These are phyloP conservation scores for Pangasianodon hypophthalmus DNA, from an alignment of 2,113 vertebrate genomes.

Conservation along the genomic window DNA sequence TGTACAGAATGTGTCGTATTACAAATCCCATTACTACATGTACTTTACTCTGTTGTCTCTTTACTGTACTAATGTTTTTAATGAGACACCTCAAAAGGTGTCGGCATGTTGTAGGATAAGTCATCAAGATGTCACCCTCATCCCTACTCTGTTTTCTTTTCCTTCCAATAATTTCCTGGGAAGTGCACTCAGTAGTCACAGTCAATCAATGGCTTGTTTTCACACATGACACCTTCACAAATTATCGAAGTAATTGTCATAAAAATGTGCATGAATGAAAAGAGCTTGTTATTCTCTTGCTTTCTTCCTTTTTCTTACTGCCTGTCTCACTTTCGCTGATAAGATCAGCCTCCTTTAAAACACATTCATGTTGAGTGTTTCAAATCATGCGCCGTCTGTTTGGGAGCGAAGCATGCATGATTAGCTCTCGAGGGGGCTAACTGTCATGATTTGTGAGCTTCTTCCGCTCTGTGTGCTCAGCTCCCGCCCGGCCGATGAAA, in stretches of 20 bases:
- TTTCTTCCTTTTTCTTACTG: background rate
- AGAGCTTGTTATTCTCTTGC: background rate
- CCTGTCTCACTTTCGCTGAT: slow-evolving; percentile 4
- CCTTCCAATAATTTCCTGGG: background rate
- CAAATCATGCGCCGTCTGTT: too few species aligned
- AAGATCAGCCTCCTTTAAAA: slow-evolving; percentile 60
- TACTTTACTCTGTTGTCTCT: background rate
- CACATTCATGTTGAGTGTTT: slow-evolving; percentile 57
- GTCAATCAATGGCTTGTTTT: background rate
- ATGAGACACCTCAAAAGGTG: background rate
- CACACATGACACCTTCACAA: background rate
- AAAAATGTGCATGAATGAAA: background rate
- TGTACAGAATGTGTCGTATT: background rate
- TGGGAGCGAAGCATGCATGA: too few species aligned
- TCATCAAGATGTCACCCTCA: background rate
- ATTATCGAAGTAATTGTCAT: background rate
- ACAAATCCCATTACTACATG: background rate
- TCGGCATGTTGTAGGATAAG: background rate
- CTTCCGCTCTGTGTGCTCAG: too few species aligned
- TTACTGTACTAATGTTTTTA: background rate
- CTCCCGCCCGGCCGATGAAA: too few species aligned
- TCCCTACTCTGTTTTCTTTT: background rate
- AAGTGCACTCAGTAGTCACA: background rate
- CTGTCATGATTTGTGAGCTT: too few species aligned
- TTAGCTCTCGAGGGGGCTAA: too few species aligned